These are phyloP conservation scores for Oscheius onirici DNA, from an alignment of 2,888 invertebrate genomes.

Conservation along the genomic window DNA sequence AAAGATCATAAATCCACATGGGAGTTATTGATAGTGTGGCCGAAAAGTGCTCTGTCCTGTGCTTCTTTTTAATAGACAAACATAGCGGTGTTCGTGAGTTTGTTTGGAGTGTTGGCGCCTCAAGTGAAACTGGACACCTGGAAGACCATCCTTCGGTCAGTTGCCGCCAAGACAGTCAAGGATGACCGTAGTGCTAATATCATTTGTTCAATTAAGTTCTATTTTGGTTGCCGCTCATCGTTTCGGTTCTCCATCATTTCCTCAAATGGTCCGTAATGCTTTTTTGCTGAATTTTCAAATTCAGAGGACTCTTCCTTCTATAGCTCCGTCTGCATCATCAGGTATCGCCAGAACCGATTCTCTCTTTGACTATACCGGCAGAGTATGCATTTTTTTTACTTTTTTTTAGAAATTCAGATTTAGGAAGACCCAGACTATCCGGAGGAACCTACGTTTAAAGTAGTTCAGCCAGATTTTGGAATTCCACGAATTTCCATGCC, in stretches of 20 bases:
- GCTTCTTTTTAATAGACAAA: slow-evolving; percentile 32
- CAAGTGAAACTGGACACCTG: slow-evolving; percentile 28
- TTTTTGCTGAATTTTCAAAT: neutral
- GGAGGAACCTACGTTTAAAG: slow-evolving; percentile 23
- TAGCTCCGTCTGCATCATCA: slow-evolving; percentile 21
- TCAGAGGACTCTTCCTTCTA: slow-evolving; percentile 12
- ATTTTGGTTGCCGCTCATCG: slow-evolving; percentile 2
- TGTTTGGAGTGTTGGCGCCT: slow-evolving; percentile 28
- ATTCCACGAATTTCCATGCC: slow-evolving; percentile 20
- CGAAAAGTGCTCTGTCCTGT: slow-evolving; percentile 26
- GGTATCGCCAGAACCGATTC: slow-evolving; percentile 6
- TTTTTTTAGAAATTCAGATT: neutral
- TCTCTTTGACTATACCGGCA: slow-evolving; percentile 8
- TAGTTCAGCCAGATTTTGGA: slow-evolving; percentile 30
- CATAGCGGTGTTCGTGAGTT: slow-evolving; percentile 30
- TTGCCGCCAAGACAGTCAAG: slow-evolving; percentile 13
- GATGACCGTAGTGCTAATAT: slow-evolving; percentile 10
- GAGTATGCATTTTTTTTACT: neutral
- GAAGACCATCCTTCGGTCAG: slow-evolving; percentile 26
- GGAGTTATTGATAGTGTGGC: slow-evolving; percentile 28
- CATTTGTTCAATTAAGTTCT: neutral
- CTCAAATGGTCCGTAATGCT: neutral
- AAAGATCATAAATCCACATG: slow-evolving; percentile 2
- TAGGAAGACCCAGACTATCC: slow-evolving; percentile 24
- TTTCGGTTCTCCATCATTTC: slow-evolving; percentile 16